Evolutionary conservation across 1,140 invertebrate genomes (phyloP).

Genomic region (Heterodera schachtii): DNA sequence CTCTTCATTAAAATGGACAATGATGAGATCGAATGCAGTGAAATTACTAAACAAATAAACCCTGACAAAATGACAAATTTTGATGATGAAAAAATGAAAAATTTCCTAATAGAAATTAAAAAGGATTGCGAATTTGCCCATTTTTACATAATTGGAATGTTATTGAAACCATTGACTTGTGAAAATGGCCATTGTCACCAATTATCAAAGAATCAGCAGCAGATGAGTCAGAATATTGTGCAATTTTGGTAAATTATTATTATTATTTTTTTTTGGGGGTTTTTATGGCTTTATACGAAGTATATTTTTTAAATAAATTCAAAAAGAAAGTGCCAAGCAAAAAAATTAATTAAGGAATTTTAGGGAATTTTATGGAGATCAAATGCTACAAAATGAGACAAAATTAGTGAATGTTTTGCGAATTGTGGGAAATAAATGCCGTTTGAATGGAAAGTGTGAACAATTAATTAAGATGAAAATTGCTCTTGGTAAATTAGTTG

Average conservation of each 20-base stretch:
- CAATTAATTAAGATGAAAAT: no score
- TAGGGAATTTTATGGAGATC: not conserved
- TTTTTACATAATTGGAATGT: not conserved
- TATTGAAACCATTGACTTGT: not conserved
- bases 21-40: no score
- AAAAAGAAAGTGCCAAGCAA: no score
- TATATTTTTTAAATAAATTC: not conserved
- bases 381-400: not conserved
- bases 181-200: not conserved
- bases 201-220: no score
- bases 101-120: not conserved
- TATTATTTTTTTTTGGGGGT: no score
- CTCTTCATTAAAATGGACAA: no score
- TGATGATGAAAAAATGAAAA: not conserved
- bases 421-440: no score
- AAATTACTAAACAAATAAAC: not conserved
- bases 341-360: not conserved
- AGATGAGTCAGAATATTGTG: no score
- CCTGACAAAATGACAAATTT: conserved; percentile 6
- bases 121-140: not conserved
- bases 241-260: no score
- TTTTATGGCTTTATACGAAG: not conserved
- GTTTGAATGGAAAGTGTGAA: no score
- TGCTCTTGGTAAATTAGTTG: no score
- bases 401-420: conserved; percentile 1